Conservation (phyloP, 2,797 vertebrate species). For the Lycodopsis pacificus region DNA sequence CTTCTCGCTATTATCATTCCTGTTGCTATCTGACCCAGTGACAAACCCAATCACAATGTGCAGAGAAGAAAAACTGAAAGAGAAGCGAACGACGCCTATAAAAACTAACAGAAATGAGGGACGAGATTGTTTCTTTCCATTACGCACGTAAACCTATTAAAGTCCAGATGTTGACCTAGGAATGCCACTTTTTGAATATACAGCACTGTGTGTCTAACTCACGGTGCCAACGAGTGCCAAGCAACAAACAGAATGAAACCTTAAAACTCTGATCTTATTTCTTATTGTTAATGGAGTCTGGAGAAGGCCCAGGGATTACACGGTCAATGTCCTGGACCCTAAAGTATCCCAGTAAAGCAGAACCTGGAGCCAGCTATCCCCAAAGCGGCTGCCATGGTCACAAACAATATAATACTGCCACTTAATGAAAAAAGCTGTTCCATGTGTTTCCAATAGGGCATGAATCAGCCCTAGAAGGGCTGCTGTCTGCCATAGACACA, state of each 20-base stretch:
- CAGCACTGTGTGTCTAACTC: constrained; percentile 23
- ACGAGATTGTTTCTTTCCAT: constrained; percentile 72
- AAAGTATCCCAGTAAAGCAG: constrained; percentile 33
- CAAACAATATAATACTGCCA: constrained; percentile 54
- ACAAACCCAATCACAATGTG: constrained; percentile 64
- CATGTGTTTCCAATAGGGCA: constrained; percentile 60
- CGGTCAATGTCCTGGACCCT: constrained; percentile 21
- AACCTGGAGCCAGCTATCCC: constrained; percentile 42
- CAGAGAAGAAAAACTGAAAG: constrained; percentile 35
- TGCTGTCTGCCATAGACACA: constrained; percentile 27
- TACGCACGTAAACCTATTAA: constrained; percentile 71
- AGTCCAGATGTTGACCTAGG: constrained; percentile 72
- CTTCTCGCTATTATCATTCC: constrained; percentile 55
- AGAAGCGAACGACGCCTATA: constrained; percentile 36
- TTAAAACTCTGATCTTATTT: constrained; percentile 28
- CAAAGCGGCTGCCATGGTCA: constrained; percentile 31
- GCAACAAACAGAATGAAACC: constrained; percentile 45
- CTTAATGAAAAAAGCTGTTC: constrained; percentile 54
- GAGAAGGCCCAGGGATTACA: constrained; percentile 1
- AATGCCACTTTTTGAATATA: constrained; percentile 46
- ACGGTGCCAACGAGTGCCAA: constrained; percentile 46
- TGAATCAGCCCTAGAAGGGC: constrained; percentile 27
- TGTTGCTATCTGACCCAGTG: constrained; percentile 50
- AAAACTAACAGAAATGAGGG: constrained; percentile 64
- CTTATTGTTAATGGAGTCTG: constrained; percentile 26